These are phyloP conservation scores for Geopemphigus sp. DNA, from an alignment of 1,140 invertebrate species.

Conservation along the genomic window DNA sequence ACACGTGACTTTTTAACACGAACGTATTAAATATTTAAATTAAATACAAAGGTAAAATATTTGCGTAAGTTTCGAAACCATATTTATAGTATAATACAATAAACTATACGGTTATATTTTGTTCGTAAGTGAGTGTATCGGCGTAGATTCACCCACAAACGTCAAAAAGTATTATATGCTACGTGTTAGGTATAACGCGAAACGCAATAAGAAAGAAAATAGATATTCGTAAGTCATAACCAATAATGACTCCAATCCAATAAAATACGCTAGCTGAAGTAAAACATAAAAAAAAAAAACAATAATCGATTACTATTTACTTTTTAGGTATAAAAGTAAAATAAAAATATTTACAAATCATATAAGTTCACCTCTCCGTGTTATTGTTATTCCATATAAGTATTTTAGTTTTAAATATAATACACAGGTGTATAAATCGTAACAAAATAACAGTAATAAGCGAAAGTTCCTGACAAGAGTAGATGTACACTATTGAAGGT, in stretches of 20 bases:
- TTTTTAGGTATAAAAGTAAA: slow-evolving; percentile 29
- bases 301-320: slow-evolving; percentile 45
- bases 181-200: background rate
- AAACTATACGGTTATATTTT: too few species aligned
- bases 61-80: background rate
- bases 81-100: background rate
- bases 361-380: slow-evolving; percentile 47
- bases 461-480: background rate
- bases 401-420: slow-evolving; percentile 1
- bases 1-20: background rate
- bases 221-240: slow-evolving; percentile 23
- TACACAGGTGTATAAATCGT: background rate
- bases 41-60: background rate
- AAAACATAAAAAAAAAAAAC: slow-evolving; percentile 41
- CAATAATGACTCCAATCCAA: slow-evolving; percentile 46
- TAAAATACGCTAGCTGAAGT: slow-evolving; percentile 41
- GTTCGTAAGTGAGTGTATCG: too few species aligned
- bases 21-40: background rate
- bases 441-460: background rate
- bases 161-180: background rate
- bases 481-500: background rate
- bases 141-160: background rate
- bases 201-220: slow-evolving; percentile 11
- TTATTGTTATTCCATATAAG: slow-evolving; percentile 24
- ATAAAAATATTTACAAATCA: slow-evolving; percentile 49